Evolutionary conservation across 2,113 vertebrate species (phyloP), one percentile per base, ranked within the genome.

Genomic region (Cygnus atratus): DNA sequence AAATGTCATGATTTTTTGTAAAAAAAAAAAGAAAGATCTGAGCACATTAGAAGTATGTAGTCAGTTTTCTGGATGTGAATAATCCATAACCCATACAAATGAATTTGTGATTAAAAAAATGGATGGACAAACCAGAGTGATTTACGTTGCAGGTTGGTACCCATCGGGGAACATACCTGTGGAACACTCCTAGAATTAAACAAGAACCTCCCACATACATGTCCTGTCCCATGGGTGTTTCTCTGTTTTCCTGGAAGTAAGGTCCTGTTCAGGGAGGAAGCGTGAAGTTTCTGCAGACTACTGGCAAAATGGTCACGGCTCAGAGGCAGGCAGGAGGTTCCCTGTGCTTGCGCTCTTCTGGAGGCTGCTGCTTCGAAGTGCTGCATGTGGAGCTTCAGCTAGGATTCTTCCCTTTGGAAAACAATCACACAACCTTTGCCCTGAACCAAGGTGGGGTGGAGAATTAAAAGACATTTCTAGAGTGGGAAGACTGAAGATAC

Each of bases 281-380:
- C 8, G 25, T 55, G 72, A 28, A 74, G 0, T 48, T 8, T 57
- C 48, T 61, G 13, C 0, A 1, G 55, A 29, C 52, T 43, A 1
- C 9, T 31, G 31, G 61, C 8, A 0, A 57, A 55, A 37, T 7
- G 24, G 33, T 10, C 0, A 0, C 46, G 54, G 26, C 20, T 58
- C 67, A 25, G 33, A 58, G 57, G n/a, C 33, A 41, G 18, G 55
- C 35, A 26, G 55, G 21, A 84, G 29, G 14, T 59, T 48, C 41
- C 28, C 20, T 24, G 6, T 28, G 41, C 28, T 57, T 58, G 31
- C 0, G 0, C 24, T 57, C 8, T 41, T n/a, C 62, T 41, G 61
- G 44, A 55, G 55, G 12, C 14, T 74, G 54, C 4, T 63, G 24
- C 16, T 63, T 72, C 41, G n/a, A 66, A 15, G 3, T n/a, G 37